A percentile compares a stretch with the other conserved stretches of the same genome.
Conservation (phyloP, 2,113 vertebrate genomes). For the Narcine bancroftii region DNA sequence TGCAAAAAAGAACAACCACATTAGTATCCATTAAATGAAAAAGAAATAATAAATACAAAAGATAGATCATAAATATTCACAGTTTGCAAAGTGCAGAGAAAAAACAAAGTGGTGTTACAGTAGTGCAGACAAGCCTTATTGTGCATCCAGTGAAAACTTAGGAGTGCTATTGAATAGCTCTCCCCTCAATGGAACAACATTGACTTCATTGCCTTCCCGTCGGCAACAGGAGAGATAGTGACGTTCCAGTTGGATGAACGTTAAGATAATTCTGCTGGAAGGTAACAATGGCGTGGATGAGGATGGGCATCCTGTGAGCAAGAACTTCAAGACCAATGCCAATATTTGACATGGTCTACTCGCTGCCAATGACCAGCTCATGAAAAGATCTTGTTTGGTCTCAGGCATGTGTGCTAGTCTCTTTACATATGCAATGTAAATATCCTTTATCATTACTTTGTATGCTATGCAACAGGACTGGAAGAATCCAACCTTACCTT, state of each 20-base stretch:
- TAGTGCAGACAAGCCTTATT: too few species aligned
- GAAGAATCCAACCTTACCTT: background rate
- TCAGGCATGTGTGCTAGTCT: background rate
- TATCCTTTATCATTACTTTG: background rate
- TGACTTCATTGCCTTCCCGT: background rate
- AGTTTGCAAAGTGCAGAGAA: too few species aligned
- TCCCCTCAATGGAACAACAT: background rate
- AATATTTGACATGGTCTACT: slow-evolving; percentile 1
- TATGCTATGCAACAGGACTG: background rate
- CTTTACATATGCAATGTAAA: background rate
- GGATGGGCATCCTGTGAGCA: background rate
- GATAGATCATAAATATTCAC: too few species aligned
- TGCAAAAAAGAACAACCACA: too few species aligned
- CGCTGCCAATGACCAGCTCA: slow-evolving; percentile 17
- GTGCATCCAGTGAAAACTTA: too few species aligned
- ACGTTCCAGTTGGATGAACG: background rate
- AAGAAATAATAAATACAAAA: too few species aligned
- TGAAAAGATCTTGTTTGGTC: background rate
- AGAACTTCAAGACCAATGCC: background rate
- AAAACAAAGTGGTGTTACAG: too few species aligned
- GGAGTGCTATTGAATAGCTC: too few species aligned
- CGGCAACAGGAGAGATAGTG: background rate
- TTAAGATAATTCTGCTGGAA: background rate
- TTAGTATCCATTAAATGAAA: too few species aligned
- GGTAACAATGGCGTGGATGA: background rate